Conservation (phyloP, 2,113 vertebrate genomes). For the Lipophrys pholis region DNA sequence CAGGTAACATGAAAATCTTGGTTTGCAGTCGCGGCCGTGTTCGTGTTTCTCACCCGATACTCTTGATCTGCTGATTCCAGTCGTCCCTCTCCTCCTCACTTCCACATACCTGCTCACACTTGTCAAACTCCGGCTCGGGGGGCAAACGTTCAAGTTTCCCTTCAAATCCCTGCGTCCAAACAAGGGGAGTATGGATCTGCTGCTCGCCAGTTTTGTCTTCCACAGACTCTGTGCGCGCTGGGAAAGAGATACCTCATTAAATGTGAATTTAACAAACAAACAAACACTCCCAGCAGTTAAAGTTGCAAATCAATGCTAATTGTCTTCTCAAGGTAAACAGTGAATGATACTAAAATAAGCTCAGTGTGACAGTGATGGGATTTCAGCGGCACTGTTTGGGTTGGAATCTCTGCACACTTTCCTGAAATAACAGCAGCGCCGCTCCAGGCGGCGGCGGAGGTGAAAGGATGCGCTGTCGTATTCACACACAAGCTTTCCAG, state of each 20-base stretch:
- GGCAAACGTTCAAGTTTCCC: conserved; percentile 40
- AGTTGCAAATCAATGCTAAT: conserved; percentile 54
- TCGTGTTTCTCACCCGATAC: conserved; percentile 72
- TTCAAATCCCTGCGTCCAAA: conserved; percentile 20
- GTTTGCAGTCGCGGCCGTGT: conserved; percentile 58
- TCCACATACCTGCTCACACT: conserved; percentile 33
- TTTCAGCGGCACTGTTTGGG: conserved; percentile 27
- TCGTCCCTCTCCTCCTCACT: conserved; percentile 30
- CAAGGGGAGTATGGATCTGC: conserved; percentile 12
- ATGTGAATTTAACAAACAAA: conserved; percentile 2
- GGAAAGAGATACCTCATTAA: conserved; percentile 17
- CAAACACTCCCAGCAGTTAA: conserved; percentile 38
- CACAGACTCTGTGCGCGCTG: not conserved
- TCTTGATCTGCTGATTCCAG: conserved; percentile 64
- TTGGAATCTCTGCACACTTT: conserved; percentile 15
- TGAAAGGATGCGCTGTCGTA: not conserved
- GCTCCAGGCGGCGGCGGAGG: conserved; percentile 14
- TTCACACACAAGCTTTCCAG: conserved; percentile 14
- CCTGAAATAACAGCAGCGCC: conserved; percentile 30
- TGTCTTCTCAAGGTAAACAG: conserved; percentile 52
- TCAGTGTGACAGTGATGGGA: conserved; percentile 38
- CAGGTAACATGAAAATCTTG: conserved; percentile 72
- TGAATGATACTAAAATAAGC: conserved; percentile 41
- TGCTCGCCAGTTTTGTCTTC: conserved; percentile 13
- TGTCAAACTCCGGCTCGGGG: conserved; percentile 38